A percentile compares a stretch with the other conserved stretches of the same genome.
Conservation (phyloP, 1,140 invertebrate genomes). For the Leptinotarsa lineolata region DNA sequence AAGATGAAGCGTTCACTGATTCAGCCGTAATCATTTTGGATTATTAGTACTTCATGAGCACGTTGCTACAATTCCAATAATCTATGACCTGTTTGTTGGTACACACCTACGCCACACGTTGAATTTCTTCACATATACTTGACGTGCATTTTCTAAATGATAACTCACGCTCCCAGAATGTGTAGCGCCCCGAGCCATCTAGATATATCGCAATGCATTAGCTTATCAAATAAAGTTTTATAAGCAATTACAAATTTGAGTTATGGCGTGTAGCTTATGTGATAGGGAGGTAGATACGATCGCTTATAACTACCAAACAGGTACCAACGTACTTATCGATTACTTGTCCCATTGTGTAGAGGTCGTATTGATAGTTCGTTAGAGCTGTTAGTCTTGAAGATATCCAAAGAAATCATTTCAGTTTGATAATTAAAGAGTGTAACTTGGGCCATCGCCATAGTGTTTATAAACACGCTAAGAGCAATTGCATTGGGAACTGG, state of each 20-base stretch:
- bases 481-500: too few species aligned
- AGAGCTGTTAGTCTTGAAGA: too few species aligned
- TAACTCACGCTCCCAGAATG: constrained; percentile 1
- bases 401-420: too few species aligned
- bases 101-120: constrained; percentile 7
- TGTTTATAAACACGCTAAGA: too few species aligned
- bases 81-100: neutral
- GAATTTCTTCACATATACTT: neutral
- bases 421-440: too few species aligned
- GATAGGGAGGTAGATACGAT: constrained; percentile 4
- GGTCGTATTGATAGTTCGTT: too few species aligned
- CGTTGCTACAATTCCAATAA: too few species aligned
- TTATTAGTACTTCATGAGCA: too few species aligned
- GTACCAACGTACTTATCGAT: constrained; percentile 7
- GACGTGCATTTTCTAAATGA: constrained; percentile 1
- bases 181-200: neutral
- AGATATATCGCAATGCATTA: constrained; percentile 19
- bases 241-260: constrained; percentile 15
- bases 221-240: constrained; percentile 21
- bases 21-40: too few species aligned
- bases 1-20: too few species aligned
- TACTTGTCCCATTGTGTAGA: neutral
- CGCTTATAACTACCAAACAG: constrained; percentile 4
- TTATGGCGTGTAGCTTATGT: constrained; percentile 13
- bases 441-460: too few species aligned